A percentile compares a stretch with the other conserved stretches of the same genome.
Evolutionary conservation across 2,888 invertebrate species (phyloP).

Genomic region (Drosophila emarginata): DNA sequence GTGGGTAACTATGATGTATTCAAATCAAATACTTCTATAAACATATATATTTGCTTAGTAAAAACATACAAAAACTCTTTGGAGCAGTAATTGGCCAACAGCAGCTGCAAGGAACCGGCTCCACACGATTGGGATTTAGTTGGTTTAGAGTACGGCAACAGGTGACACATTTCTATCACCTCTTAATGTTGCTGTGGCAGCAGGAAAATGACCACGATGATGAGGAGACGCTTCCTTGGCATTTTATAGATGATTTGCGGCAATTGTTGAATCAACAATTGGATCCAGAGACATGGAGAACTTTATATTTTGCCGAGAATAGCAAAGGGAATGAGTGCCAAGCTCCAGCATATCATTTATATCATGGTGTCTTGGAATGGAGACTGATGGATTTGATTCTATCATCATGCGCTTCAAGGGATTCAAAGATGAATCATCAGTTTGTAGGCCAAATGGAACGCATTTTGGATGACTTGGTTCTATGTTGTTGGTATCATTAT

Average conservation of each 20-base stretch:
- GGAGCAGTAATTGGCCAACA: constrained; percentile 59
- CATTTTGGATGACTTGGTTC: constrained; percentile 66
- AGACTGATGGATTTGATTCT: constrained; percentile 71
- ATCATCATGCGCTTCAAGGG: neutral
- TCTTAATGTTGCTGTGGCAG: constrained; percentile 58
- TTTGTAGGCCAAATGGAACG: constrained; percentile 64
- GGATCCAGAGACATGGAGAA: constrained; percentile 66
- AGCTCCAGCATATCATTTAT: constrained; percentile 80
- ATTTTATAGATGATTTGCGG: constrained; percentile 60
- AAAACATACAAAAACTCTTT: constrained; percentile 75
- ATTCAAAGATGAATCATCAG: neutral
- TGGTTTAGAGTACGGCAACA: constrained; percentile 70
- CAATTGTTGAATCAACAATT: constrained; percentile 68
- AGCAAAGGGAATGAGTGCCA: constrained; percentile 79
- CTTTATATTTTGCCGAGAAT: constrained; percentile 76
- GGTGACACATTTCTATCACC: constrained; percentile 75
- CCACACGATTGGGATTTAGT: constrained; percentile 18
- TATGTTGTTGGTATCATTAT: constrained; percentile 69
- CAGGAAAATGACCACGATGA: constrained; percentile 29
- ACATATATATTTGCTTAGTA: constrained; percentile 52
- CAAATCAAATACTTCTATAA: neutral
- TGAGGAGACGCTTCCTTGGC: constrained; percentile 42
- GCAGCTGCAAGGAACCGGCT: constrained; percentile 29
- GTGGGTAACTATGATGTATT: constrained; percentile 46
- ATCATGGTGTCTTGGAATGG: constrained; percentile 82